Base-by-base conservation (phyloP, 2,797 vertebrate genomes). In the Brotula barbata region DNA sequence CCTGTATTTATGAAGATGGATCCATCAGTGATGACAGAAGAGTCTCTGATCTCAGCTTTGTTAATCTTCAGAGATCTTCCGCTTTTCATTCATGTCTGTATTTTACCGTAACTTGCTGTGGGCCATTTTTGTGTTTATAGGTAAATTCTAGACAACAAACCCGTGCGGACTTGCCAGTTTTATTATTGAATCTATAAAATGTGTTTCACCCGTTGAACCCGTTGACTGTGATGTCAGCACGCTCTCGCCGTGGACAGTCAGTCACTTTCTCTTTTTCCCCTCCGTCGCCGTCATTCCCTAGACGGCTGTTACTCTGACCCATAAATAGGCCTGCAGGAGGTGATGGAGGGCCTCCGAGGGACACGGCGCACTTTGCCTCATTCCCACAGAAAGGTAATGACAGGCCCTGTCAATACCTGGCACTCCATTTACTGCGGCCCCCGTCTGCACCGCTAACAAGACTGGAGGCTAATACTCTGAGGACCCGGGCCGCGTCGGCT, bases 311-410 rank as follows among this genome's bases (percentile, higher is more conserved):
- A 70, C 72, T 81, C 62, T 52, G 36, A 41, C 61, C 74, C 78
- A 81, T 88, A 88, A 88, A 89, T 76, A 82, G 76, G 64, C 77
- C 73, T 66, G 48, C 60, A 78, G 82, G 75, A 80, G 76, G 76
- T 89, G 82, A 89, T 85, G 68, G 85, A 84, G 48, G 69, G 71
- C 61, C 75, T 79, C 64, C 59, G 69, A 77, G 79, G 77, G 74
- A 82, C 78, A 84, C 41, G 8, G 73, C 83, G 83, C 80, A 78
- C 82, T 86, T 81, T 46, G 40, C 67, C 69, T 85, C 83, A 89
- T 88, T 86, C 80, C 75, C 78, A 80, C 63, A 81, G 83, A 89
- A 88, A 86, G 80, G 80, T 88, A 90, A 89, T 77, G 88, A 86
- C 88, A 87, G 84, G 57, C 58, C 59, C 73, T 75, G 84, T 90